These are phyloP conservation scores for Cancer borealis DNA, from an alignment of 2,888 invertebrate genomes.

Conservation along the genomic window DNA sequence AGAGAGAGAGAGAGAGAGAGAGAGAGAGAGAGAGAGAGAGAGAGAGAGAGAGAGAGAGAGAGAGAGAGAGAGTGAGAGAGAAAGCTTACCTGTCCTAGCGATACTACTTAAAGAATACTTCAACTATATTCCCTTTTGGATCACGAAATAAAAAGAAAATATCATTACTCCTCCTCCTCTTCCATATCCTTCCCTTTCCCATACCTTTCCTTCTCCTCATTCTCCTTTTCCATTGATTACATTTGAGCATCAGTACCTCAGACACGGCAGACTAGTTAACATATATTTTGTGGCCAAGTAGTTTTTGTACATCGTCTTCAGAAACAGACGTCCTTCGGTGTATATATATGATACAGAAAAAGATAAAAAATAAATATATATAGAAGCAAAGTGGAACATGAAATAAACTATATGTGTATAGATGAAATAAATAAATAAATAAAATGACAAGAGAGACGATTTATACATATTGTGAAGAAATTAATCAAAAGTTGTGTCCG, in stretches of 20 bases:
- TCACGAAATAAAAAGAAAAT: background rate
- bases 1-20: slow-evolving; percentile 11
- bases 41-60: slow-evolving; percentile 11
- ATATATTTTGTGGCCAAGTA: slow-evolving; percentile 12
- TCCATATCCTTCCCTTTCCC: background rate
- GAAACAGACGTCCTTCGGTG: background rate
- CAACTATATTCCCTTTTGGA: background rate
- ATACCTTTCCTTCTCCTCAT: background rate
- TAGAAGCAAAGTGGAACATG: background rate
- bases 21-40: slow-evolving; percentile 5
- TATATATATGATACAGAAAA: background rate
- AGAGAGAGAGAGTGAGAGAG: background rate
- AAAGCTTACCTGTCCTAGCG: background rate
- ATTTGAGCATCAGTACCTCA: slow-evolving; percentile 20
- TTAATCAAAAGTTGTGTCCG: slow-evolving; percentile 33
- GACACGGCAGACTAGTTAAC: slow-evolving; percentile 20
- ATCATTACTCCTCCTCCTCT: background rate
- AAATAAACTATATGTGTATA: background rate
- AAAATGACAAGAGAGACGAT: background rate
- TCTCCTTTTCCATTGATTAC: background rate
- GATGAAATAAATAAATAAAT: background rate
- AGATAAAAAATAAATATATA: background rate
- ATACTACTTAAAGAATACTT: background rate
- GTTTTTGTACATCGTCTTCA: background rate
- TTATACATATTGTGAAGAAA: background rate